Base-by-base conservation (phyloP, 2,888 invertebrate species). In the Branchellion lobata region DNA sequence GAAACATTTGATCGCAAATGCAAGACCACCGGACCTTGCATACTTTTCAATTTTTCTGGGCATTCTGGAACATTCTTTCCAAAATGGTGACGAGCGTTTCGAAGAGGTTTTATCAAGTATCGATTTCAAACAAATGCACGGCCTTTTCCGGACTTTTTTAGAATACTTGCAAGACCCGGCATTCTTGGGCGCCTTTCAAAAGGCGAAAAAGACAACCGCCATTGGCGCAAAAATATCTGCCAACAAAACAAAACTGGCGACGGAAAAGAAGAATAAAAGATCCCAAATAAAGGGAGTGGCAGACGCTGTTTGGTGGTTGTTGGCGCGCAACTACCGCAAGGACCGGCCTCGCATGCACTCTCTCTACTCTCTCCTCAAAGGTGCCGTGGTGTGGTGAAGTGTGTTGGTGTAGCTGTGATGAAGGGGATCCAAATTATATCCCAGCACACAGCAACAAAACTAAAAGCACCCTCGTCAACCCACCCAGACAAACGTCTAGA, bases 291-390 rank as follows among this genome's bases (percentile, higher is more conserved):
- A 69, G 27, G 69, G 29, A 27, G 18, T 69, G 14, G 31, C 31
- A 18, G 65, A 76, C 36, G 53, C 51, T 2, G 65, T 76, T 14
- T 76, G 76, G 76, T 33, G 29, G 3, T 11, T 33, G n/a, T 57
- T 76, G 53, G 76, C 57, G 29, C 21, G 76, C 1, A 76, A 34
- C 27, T 76, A 76, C 65, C 40, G 76, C 18, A 76, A 76, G 40
- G 76, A 76, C n/a, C 29, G 61, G 31, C 76, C 33, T 3, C 53
- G 31, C 31, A 76, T 76, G 76, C 76, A 76, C n/a, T 33, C 21
- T 61, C 57, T 76, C 8, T 76, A 76, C 36, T 53, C 53, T 61
- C 76, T 76, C 11, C 2, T 76, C 27, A 76, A 40, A 24, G 61
- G 76, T 76, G 24, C 27, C 5, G 5, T 51, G 1, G 29, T 53